Base-by-base conservation (phyloP, 2,113 vertebrate genomes). In the Atrichornis clamosus region DNA sequence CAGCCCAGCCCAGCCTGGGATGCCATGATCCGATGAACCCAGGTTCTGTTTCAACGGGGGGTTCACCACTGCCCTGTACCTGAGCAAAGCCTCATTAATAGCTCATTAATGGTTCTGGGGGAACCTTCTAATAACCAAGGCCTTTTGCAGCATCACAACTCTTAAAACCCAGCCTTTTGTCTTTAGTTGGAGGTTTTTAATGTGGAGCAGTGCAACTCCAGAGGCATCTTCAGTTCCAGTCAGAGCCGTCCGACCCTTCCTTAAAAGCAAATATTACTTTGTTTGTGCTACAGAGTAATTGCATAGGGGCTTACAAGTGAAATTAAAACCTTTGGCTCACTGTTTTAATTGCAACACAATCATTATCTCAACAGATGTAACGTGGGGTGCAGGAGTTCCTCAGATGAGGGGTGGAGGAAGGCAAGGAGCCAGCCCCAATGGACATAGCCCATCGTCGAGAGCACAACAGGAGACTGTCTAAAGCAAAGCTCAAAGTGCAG, bases 381-480 rank as follows among this genome's bases (percentile, higher is more conserved):
- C 63, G 68, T 49, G 90, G 94, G 87, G 49, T 56, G 78, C 67
- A 41, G 33, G 64, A 94, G 52, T 37, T 93, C 82, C 87, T 94
- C 88, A 85, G 37, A 94, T 81, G 82, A 86, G 86, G 79, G 76
- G 8, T 84, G 52, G 68, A 68, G 84, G n/a, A 83, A 89, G 87
- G 74, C 73, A 24, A 90, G 87, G 69, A 93, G 30, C 73, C 63
- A 20, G 52, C 93, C 92, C 90, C 91, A 2, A 93, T 95, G 89
- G 94, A 91, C 85, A 39, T 39, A 69, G 93, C 88, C 82, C 76
- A n/a, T 76, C 64, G 3, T 30, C 33, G 2, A 92, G 44, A 93
- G 69, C 76, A 62, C 39, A 76, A 50, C 76, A 90, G 90, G 92
- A 96, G 39, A 72, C 56, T 95, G 9, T 75, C 90, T 91, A 84